Base-by-base conservation (phyloP, 2,113 vertebrate genomes). In the Hemiscyllium ocellatum region DNA sequence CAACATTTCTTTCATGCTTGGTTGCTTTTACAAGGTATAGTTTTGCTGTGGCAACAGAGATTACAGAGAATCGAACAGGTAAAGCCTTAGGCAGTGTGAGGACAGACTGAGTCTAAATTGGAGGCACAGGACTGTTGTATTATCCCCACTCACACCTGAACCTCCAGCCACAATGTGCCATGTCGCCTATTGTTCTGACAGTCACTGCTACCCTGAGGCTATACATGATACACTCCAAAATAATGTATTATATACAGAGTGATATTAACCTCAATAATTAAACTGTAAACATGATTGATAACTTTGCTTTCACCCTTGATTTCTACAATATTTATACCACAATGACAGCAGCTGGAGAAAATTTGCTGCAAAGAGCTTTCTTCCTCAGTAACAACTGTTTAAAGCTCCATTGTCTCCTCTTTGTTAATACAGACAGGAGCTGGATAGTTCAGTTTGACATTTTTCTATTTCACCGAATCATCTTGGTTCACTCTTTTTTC, bases 231-330 rank as follows among this genome's bases (percentile, higher is more conserved):
- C 96, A 98, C 98, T 98, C 97, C 98, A 98, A 95, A 98, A 97
- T 98, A 98, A 97, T 96, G 96, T 68, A 97, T 98, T 96, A 97
- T 97, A 96, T 97, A 96, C 97, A 97, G 97, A 98, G 98, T 98
- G 98, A 98, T 98, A 98, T 98, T 98, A 98, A 98, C 97, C 95
- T 95, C 97, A 97, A 98, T 99, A 99, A 98, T 99, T 99, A 99
- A 98, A 98, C 98, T 98, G 98, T 98, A 98, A 98, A 98, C 98
- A 98, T 99, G 98, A 99, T 98, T 98, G 98, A 99, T 98, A 98
- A 98, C 97, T 96, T 96, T 98, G 97, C 98, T 98, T 98, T 98
- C 97, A 97, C 97, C 98, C 97, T 98, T 98, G 98, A 98, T 98
- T 98, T 97, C 97, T 97, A 97, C 97, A 97, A 97, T 97, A 97